Percentiles rank a stretch among this genome's conserved stretches.
Evolutionary conservation across 2,888 invertebrate genomes (phyloP).

Genomic region (Agrotis segetum): DNA sequence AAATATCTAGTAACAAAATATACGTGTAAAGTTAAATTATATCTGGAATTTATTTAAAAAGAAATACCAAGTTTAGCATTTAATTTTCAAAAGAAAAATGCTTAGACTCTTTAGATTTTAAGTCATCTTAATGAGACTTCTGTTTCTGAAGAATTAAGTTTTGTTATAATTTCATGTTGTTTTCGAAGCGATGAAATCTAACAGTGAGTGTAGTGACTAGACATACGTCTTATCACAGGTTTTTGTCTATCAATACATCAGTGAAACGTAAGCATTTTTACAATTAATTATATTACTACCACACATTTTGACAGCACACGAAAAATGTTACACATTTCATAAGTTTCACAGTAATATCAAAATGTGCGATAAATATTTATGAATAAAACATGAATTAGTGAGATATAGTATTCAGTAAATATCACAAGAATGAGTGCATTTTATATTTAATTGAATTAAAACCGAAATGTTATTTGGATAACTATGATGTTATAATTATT

Average conservation of each 20-base stretch:
- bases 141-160: no score
- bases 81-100: no score
- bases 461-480: slow-evolving; percentile 51
- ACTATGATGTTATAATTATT: slow-evolving; percentile 19
- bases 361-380: slow-evolving; percentile 38
- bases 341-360: slow-evolving; percentile 18
- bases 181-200: slow-evolving; percentile 64
- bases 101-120: no score
- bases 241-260: slow-evolving; percentile 66
- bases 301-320: slow-evolving; percentile 35
- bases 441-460: slow-evolving; percentile 74
- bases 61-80: no score
- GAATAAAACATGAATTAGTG: slow-evolving; percentile 72
- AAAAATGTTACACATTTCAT: slow-evolving; percentile 11
- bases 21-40: no score
- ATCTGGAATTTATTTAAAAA: no score
- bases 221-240: slow-evolving; percentile 82
- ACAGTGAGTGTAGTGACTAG: slow-evolving; percentile 66
- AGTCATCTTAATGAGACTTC: no score
- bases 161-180: slow-evolving; percentile 35
- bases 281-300: slow-evolving; percentile 48
- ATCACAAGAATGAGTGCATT: slow-evolving; percentile 88
- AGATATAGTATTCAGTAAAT: slow-evolving; percentile 78
- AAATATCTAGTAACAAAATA: no score
- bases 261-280: slow-evolving; percentile 70